Percentiles rank a stretch among this genome's conserved stretches.
Conservation (phyloP, 1,140 invertebrate species). For the Campoletis sonorensis region DNA sequence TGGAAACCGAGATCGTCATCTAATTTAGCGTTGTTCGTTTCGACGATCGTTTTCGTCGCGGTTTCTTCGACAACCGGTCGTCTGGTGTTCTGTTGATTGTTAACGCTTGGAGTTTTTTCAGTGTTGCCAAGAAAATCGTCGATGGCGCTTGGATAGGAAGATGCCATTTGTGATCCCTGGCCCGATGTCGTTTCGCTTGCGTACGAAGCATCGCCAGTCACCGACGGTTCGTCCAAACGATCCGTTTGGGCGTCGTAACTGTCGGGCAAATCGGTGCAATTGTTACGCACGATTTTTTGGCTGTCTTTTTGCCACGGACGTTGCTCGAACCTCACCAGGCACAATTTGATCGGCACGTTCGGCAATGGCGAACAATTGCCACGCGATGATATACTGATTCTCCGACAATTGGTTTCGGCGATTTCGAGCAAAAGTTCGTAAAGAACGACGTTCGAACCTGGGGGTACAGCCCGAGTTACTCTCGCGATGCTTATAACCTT, state of each 20-base stretch:
- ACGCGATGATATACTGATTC: slow-evolving; percentile 61
- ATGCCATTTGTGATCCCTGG: slow-evolving; percentile 35
- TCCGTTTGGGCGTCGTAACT: slow-evolving; percentile 62
- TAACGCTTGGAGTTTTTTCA: neutral
- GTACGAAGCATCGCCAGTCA: slow-evolving; percentile 44
- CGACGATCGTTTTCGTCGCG: slow-evolving; percentile 51
- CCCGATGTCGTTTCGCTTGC: slow-evolving; percentile 40
- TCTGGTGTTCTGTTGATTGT: neutral
- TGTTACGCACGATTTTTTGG: slow-evolving; percentile 67
- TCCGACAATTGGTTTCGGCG: slow-evolving; percentile 70
- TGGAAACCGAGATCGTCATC: slow-evolving; percentile 55
- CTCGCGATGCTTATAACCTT: slow-evolving; percentile 65
- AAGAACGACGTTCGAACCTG: slow-evolving; percentile 64
- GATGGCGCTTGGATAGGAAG: slow-evolving; percentile 44
- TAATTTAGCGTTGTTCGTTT: slow-evolving; percentile 44
- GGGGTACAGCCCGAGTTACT: slow-evolving; percentile 68
- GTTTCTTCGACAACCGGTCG: slow-evolving; percentile 55
- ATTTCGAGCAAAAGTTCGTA: slow-evolving; percentile 70
- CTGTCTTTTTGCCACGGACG: slow-evolving; percentile 64
- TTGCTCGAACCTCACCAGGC: slow-evolving; percentile 68
- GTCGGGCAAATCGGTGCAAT: slow-evolving; percentile 65
- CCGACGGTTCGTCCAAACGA: slow-evolving; percentile 47
- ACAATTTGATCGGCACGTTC: slow-evolving; percentile 64
- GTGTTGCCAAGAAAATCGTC: slow-evolving; percentile 35
- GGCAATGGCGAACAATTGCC: slow-evolving; percentile 65